Conservation (phyloP, 2,113 vertebrate genomes). For the Acinonyx jubatus region DNA sequence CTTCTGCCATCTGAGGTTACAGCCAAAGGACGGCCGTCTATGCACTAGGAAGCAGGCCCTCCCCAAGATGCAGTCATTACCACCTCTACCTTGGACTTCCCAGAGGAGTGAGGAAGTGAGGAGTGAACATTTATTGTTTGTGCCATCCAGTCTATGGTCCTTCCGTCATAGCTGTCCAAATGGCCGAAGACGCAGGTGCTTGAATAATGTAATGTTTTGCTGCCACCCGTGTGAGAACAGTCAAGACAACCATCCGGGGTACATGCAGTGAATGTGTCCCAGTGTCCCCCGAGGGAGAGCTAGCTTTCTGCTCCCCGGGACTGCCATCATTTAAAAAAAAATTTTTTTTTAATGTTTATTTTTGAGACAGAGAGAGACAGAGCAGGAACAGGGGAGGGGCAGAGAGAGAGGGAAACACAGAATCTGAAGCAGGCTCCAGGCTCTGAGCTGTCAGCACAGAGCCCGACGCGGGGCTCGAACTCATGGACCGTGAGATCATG, state of each 20-base stretch:
- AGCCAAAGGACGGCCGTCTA: background rate
- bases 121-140: background rate
- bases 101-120: background rate
- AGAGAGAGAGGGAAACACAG: no score
- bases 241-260: background rate
- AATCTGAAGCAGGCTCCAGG: no score
- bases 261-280: background rate
- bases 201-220: background rate
- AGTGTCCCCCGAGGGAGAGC: background rate
- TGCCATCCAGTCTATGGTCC: background rate
- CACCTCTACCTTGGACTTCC: background rate
- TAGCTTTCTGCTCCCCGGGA: conserved; percentile 21
- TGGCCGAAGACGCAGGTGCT: background rate
- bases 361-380: no score
- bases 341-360: no score
- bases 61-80: background rate
- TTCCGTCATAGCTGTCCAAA: background rate
- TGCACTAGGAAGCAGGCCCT: background rate
- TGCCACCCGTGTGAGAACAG: background rate
- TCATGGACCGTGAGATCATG: no score
- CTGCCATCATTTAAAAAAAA: background rate
- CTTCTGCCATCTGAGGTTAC: background rate
- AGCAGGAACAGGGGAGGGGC: no score
- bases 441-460: no score
- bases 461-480: no score